Evolutionary conservation across 2,113 vertebrate species (phyloP).

Genomic region (Pomatorhinus ruficollis): DNA sequence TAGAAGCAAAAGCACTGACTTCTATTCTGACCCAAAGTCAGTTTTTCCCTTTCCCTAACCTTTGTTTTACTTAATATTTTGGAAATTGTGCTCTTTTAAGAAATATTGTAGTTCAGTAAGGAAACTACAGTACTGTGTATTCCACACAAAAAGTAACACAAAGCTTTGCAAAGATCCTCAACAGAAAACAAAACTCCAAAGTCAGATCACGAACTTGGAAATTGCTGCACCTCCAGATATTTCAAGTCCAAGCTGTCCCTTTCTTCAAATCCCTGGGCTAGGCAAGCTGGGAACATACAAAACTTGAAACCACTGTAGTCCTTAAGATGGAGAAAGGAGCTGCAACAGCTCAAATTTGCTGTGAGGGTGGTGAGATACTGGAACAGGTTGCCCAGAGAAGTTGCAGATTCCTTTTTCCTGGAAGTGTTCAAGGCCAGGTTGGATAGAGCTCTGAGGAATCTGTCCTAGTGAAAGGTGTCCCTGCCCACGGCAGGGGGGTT

Average conservation of each 20-base stretch:
- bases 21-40: background rate
- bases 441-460: background rate
- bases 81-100: background rate
- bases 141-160: background rate
- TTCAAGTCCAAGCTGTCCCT: background rate
- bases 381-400: background rate
- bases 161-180: background rate
- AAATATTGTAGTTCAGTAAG: background rate
- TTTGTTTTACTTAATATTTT: background rate
- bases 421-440: background rate
- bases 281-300: background rate
- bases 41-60: background rate
- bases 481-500: background rate
- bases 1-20: background rate
- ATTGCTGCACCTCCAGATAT: background rate
- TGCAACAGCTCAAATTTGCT: background rate
- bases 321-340: background rate
- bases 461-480: background rate
- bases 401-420: background rate
- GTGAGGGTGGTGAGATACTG: background rate
- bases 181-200: background rate
- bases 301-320: background rate
- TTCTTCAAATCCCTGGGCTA: background rate
- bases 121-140: background rate
- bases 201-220: background rate